Conservation (phyloP, 2,113 vertebrate species). For the Cariama cristata region DNA sequence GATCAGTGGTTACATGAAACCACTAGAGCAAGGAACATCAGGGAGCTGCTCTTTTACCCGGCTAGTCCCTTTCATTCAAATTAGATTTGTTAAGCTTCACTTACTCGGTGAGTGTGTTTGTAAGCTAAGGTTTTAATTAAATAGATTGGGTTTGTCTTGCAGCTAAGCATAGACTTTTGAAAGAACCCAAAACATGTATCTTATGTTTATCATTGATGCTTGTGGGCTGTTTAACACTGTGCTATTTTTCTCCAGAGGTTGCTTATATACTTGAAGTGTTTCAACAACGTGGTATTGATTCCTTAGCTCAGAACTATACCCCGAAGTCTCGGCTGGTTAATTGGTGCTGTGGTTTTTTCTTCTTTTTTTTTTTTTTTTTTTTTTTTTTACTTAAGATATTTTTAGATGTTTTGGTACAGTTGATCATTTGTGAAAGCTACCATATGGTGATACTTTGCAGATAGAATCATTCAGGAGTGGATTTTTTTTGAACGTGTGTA, state of each 20-base stretch:
- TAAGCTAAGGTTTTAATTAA: conserved; percentile 69
- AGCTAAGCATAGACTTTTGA: conserved; percentile 58
- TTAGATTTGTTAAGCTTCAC: conserved; percentile 69
- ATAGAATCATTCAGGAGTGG: conserved; percentile 32
- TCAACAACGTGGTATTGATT: conserved; percentile 13
- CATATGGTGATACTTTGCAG: conserved; percentile 58
- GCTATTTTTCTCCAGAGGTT: background rate
- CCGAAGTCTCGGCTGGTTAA: conserved; percentile 16
- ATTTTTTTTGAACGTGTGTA: background rate
- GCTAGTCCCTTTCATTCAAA: conserved; percentile 53
- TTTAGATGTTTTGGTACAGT: conserved; percentile 73
- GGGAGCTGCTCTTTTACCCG: conserved; percentile 56
- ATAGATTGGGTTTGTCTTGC: conserved; percentile 35
- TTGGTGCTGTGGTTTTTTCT: too few species aligned
- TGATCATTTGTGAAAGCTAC: conserved; percentile 64
- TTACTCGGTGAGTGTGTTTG: conserved; percentile 62
- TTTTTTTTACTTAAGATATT: conserved; percentile 64
- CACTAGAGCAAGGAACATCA: conserved; percentile 52
- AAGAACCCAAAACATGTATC: conserved; percentile 9
- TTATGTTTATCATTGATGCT: conserved; percentile 33
- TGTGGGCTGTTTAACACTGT: background rate
- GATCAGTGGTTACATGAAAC: conserved; percentile 72
- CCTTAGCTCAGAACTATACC: background rate
- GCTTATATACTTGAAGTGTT: conserved; percentile 5
- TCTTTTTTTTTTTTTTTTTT: background rate